Percentiles rank a stretch among this genome's conserved stretches.
Conservation (phyloP, 2,888 invertebrate genomes). For the Palloptera scutellata region DNA sequence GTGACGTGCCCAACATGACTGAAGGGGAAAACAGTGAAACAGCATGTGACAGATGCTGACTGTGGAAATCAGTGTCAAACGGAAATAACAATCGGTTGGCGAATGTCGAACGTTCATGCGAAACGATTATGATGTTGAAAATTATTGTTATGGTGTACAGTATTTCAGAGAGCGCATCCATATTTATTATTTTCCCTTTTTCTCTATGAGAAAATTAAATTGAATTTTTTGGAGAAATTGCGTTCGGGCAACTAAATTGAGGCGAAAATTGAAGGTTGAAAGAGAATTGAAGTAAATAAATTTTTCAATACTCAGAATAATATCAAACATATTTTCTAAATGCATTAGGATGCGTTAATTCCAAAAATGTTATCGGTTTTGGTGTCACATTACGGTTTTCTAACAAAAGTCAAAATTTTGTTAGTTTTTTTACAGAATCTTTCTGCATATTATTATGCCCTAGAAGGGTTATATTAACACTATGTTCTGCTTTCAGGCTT, state of each 20-base stretch:
- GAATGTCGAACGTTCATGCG: constrained; percentile 6
- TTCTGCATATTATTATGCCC: no score
- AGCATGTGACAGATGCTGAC: not conserved
- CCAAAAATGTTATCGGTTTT: not conserved
- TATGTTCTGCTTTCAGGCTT: no score
- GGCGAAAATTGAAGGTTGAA: not conserved
- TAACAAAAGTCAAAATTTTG: no score
- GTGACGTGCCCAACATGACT: not conserved
- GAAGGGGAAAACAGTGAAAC: constrained; percentile 10
- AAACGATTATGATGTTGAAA: constrained; percentile 14
- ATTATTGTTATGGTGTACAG: constrained; percentile 7
- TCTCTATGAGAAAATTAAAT: no score
- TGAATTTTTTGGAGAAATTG: no score
- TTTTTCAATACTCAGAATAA: not conserved
- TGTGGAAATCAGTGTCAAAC: constrained; percentile 4
- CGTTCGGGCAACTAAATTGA: no score
- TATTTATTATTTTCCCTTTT: no score
- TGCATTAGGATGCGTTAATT: not conserved
- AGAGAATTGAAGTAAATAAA: constrained; percentile 25
- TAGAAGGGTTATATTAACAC: no score
- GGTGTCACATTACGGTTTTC: no score
- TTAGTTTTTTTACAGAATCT: no score
- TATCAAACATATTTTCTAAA: not conserved
- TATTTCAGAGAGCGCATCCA: no score
- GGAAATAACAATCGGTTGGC: constrained; percentile 16